phyloP scores from a whole-genome alignment of 2,797 vertebrate species.

The Phrynocephalus vlangalii region DNA sequence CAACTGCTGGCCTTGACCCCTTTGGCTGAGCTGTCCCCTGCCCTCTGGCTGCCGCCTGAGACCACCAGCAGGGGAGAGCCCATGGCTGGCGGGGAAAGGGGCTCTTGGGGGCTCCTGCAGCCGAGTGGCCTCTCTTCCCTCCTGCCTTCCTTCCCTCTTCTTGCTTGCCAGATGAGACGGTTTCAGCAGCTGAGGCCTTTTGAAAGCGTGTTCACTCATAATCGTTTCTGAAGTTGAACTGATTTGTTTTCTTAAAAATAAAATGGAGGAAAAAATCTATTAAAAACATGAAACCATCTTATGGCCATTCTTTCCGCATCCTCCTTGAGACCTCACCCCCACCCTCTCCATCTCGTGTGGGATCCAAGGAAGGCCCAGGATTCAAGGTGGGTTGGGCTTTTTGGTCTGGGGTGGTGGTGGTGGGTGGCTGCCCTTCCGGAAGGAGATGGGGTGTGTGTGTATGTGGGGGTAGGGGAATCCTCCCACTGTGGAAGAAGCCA shows the following conservation, averaged over 20 bases:
- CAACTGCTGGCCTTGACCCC: background rate
- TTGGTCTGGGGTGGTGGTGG: too few relatives aligned
- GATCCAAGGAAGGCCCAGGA: too few relatives aligned
- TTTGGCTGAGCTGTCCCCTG: slow-evolving; percentile 30
- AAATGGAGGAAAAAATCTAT: slow-evolving; percentile 28
- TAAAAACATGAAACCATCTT: slow-evolving; percentile 57
- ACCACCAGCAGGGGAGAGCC: slow-evolving; percentile 17
- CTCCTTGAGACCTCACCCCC: background rate
- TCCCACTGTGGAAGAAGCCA: too few relatives aligned
- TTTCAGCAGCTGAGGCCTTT: slow-evolving; percentile 13
- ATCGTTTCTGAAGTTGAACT: slow-evolving; percentile 63
- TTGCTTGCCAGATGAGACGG: background rate
- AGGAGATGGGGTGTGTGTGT: too few relatives aligned
- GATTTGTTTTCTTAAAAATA: slow-evolving; percentile 65
- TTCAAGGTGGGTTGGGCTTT: too few relatives aligned
- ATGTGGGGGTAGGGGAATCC: too few relatives aligned
- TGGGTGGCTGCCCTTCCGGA: too few relatives aligned
- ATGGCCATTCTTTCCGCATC: background rate
- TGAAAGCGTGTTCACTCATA: slow-evolving; percentile 19
- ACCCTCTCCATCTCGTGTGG: too few relatives aligned
- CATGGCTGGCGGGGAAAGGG: slow-evolving; percentile 5
- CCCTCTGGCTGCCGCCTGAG: slow-evolving; percentile 18
- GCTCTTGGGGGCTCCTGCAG: background rate
- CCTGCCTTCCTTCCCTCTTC: background rate
- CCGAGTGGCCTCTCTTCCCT: too few relatives aligned